A percentile compares a stretch with the other conserved stretches of the same genome.
Conservation (phyloP, 1,140 invertebrate genomes). For the Trichonephila clavata region DNA sequence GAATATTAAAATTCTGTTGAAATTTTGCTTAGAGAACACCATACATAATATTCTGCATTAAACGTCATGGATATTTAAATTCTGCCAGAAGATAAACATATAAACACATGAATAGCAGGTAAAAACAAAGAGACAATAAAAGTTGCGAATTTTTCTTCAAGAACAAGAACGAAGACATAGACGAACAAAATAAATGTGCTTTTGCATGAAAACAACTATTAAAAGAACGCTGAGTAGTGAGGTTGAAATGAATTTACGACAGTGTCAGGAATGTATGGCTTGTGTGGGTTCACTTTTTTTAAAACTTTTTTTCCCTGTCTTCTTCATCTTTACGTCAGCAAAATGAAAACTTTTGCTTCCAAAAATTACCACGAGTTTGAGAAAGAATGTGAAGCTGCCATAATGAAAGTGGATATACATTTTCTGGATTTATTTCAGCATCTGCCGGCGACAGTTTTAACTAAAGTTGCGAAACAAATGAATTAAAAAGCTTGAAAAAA, state of each 20-base stretch:
- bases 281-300: too few species aligned
- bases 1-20: too few species aligned
- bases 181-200: neutral
- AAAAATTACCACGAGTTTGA: neutral
- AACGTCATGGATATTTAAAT: too few species aligned
- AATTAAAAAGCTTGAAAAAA: neutral
- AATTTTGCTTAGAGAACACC: too few species aligned
- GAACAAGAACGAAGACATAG: neutral
- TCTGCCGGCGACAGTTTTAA: neutral
- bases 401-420: constrained; percentile 11
- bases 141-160: neutral
- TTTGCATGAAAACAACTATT: neutral
- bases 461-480: neutral
- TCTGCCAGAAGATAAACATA: too few species aligned
- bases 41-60: too few species aligned
- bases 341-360: neutral
- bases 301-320: too few species aligned
- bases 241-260: neutral
- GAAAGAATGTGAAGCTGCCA: neutral
- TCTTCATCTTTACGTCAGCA: neutral
- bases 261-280: neutral
- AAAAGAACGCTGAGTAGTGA: neutral
- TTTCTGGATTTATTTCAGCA: neutral
- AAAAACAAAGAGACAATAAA: too few species aligned
- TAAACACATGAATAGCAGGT: too few species aligned